phyloP scores from a whole-genome alignment of 2,888 invertebrate genomes.

The Sisyra terminalis region DNA sequence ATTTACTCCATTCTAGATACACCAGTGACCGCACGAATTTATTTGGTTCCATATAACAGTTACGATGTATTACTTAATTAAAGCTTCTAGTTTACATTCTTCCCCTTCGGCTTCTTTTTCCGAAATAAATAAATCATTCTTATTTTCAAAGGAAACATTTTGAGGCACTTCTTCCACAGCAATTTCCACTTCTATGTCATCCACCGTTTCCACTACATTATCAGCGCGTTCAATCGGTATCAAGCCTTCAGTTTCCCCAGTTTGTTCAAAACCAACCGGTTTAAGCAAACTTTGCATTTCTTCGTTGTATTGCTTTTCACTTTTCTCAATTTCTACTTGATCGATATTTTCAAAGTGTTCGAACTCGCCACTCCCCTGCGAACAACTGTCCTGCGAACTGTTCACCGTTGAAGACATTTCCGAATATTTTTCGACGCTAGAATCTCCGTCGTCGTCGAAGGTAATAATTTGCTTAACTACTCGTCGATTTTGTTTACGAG shows the following conservation, averaged over 20 bases:
- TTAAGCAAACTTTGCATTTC: too few relatives aligned
- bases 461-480: constrained; percentile 49
- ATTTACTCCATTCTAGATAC: too few relatives aligned
- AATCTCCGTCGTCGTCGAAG: constrained; percentile 42
- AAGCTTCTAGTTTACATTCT: neutral
- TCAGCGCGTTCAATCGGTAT: neutral
- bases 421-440: neutral
- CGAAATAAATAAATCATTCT: too few relatives aligned
- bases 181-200: neutral
- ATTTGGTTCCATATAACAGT: too few relatives aligned
- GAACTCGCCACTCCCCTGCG: neutral
- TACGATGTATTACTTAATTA: neutral
- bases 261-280: neutral
- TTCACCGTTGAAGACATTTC: neutral
- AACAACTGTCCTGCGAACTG: too few relatives aligned
- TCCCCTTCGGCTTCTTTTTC: too few relatives aligned
- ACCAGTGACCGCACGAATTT: too few relatives aligned
- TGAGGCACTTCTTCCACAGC: constrained; percentile 5
- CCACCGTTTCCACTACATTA: neutral
- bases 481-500: constrained; percentile 32
- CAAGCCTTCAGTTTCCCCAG: neutral
- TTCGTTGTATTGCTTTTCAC: neutral
- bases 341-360: neutral
- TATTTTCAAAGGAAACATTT: neutral
- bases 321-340: neutral